A percentile compares a stretch with the other conserved stretches of the same genome.
phyloP scores from a whole-genome alignment of 2,888 invertebrate species.

The Strigamia maritima region DNA sequence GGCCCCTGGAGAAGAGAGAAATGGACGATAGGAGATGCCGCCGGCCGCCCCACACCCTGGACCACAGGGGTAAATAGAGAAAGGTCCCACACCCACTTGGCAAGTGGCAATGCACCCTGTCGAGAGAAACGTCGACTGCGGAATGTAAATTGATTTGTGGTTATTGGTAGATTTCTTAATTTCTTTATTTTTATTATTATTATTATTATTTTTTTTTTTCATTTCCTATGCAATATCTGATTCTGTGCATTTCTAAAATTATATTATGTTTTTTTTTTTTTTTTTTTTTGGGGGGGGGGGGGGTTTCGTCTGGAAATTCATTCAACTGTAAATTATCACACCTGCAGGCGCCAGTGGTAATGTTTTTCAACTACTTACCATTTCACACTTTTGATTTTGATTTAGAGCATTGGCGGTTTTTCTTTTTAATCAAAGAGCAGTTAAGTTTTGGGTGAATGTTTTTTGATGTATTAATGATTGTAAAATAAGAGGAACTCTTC shows the following conservation, averaged over 20 bases:
- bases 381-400: slow-evolving; percentile 27
- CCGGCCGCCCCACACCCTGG: slow-evolving; percentile 31
- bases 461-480: slow-evolving; percentile 6
- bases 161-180: slow-evolving; percentile 12
- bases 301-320: not conserved
- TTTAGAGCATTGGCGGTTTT: slow-evolving; percentile 5
- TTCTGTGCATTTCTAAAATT: too few relatives aligned
- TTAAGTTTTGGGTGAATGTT: not conserved
- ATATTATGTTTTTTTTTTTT: not conserved
- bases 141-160: slow-evolving; percentile 31
- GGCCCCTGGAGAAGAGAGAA: slow-evolving; percentile 7
- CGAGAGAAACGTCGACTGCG: slow-evolving; percentile 20
- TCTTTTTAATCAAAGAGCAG: slow-evolving; percentile 15
- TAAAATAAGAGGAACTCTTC: slow-evolving; percentile 11
- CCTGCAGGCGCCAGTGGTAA: not conserved
- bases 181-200: too few relatives aligned
- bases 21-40: slow-evolving; percentile 20
- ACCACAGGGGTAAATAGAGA: slow-evolving; percentile 28
- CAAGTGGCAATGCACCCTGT: slow-evolving; percentile 32
- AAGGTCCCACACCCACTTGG: slow-evolving; percentile 28
- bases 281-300: too few relatives aligned
- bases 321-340: slow-evolving; percentile 30
- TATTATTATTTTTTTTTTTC: not conserved
- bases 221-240: not conserved
- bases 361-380: slow-evolving; percentile 13